A percentile compares a stretch with the other conserved stretches of the same genome.
Conservation (phyloP, 1,140 invertebrate genomes). For the Drosophila quadrilineata region DNA sequence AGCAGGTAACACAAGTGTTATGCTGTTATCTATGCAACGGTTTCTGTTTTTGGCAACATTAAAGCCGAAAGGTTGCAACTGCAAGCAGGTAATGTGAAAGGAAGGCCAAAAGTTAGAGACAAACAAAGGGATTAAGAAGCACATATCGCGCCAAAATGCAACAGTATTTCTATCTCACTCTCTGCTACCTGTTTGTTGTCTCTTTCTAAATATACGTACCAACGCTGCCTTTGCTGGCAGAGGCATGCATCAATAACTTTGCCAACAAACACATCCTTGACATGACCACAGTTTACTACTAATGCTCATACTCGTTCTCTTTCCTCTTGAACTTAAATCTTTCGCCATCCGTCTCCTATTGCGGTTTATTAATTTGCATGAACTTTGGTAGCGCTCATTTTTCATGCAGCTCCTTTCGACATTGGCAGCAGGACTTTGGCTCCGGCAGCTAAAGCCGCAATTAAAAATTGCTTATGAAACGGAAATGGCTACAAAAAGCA, state of each 20-base stretch:
- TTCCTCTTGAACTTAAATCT: neutral
- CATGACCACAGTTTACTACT: slow-evolving; percentile 7
- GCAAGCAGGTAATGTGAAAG: neutral
- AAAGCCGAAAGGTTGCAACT: no score
- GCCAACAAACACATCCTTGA: slow-evolving; percentile 33
- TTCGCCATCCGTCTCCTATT: neutral
- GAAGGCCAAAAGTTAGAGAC: slow-evolving; percentile 54
- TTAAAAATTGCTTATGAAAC: slow-evolving; percentile 77
- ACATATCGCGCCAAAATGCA: no score
- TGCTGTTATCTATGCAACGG: slow-evolving; percentile 34
- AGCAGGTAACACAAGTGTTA: slow-evolving; percentile 23
- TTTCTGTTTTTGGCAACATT: slow-evolving; percentile 17
- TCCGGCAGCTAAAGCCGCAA: slow-evolving; percentile 62
- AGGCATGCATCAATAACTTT: slow-evolving; percentile 64
- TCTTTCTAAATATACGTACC: no score
- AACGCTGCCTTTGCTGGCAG: no score
- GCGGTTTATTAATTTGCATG: slow-evolving; percentile 77
- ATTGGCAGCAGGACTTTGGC: slow-evolving; percentile 3
- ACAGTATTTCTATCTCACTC: no score
- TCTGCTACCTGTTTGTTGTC: no score
- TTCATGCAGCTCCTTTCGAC: slow-evolving; percentile 49
- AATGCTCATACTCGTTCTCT: neutral
- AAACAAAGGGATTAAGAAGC: no score
- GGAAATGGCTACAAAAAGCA: slow-evolving; percentile 56
- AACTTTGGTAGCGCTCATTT: slow-evolving; percentile 67